Conservation (phyloP, 2,888 invertebrate genomes). For the Andrena camellia region DNA sequence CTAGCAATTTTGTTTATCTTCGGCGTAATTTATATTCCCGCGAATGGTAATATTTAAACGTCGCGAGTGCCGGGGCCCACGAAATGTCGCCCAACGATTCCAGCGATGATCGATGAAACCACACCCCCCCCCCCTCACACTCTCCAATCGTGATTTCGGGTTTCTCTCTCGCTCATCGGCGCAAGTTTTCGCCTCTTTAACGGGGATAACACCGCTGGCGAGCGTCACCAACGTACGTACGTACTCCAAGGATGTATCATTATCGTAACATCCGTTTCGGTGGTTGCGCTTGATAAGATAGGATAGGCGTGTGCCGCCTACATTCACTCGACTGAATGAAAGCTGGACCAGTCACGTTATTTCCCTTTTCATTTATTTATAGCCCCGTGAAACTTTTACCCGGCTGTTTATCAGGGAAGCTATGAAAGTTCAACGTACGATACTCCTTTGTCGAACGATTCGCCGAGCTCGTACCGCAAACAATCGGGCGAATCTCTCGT, state of each 20-base stretch:
- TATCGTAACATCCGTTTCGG: slow-evolving; percentile 79
- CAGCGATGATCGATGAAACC: slow-evolving; percentile 4
- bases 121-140: neutral
- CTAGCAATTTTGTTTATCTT: slow-evolving; percentile 51
- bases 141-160: slow-evolving; percentile 5
- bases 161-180: slow-evolving; percentile 22
- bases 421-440: slow-evolving; percentile 12
- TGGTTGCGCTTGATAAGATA: slow-evolving; percentile 74
- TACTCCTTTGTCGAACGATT: neutral
- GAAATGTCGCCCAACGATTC: neutral
- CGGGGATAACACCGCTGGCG: slow-evolving; percentile 21
- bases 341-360: slow-evolving; percentile 59
- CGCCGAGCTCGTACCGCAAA: neutral
- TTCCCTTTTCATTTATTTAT: slow-evolving; percentile 37
- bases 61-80: neutral
- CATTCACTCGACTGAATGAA: slow-evolving; percentile 56
- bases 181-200: slow-evolving; percentile 19
- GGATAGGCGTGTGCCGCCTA: slow-evolving; percentile 69
- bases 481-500: slow-evolving; percentile 8
- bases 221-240: slow-evolving; percentile 56
- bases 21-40: slow-evolving; percentile 15
- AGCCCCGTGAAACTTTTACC: slow-evolving; percentile 22
- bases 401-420: slow-evolving; percentile 12
- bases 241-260: slow-evolving; percentile 71
- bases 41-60: slow-evolving; percentile 9